phyloP scores from a whole-genome alignment of 2,113 vertebrate genomes.

The Podilymbus podiceps region DNA sequence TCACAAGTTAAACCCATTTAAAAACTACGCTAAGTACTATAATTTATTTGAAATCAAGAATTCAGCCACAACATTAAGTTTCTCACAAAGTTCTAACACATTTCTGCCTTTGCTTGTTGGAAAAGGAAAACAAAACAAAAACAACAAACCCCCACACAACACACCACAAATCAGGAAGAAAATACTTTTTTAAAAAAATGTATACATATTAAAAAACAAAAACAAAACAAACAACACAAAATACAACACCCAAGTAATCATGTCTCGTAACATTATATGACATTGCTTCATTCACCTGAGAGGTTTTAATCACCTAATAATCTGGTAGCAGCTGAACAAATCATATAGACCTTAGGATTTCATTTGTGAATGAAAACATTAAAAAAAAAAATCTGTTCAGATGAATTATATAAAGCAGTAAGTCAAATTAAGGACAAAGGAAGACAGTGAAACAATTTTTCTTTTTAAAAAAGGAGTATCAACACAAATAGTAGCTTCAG shows the following conservation, averaged over 20 bases:
- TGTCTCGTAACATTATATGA: not conserved
- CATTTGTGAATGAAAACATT: fast-evolving
- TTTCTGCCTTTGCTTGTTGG: not conserved
- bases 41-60: not conserved
- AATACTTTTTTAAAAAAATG: not conserved
- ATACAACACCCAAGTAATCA: not conserved
- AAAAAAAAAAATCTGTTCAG: not conserved
- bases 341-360: not conserved
- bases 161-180: not conserved
- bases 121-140: not conserved
- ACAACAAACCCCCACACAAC: no score
- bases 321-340: not conserved
- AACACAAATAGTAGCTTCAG: not conserved
- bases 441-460: not conserved
- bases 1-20: not conserved
- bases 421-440: not conserved
- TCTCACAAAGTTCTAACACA: not conserved
- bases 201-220: not conserved
- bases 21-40: not conserved
- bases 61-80: not conserved
- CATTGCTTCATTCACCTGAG: not conserved
- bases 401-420: not conserved
- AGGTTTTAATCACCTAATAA: not conserved
- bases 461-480: not conserved
- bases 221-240: no score